Base-by-base conservation (phyloP, 2,888 invertebrate species). In the Aelia acuminata region DNA sequence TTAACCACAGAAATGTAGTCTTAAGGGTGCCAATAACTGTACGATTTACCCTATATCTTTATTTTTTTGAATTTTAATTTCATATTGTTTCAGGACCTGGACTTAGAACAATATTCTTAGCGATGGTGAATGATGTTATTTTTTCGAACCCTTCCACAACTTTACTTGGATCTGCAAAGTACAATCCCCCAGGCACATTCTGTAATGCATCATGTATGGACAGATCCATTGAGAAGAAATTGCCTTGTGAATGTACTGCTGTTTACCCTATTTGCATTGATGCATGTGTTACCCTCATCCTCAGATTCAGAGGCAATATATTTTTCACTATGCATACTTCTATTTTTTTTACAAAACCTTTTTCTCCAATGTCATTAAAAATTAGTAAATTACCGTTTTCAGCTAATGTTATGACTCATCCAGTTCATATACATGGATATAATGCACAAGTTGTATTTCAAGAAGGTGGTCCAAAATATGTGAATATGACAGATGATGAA, bases 221-320 rank as follows among this genome's bases (percentile, higher is more conserved):
- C 70, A 26, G 70, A 35, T 31, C 31, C 26, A 35, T 70, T 31
- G 35, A 35, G 35, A 70, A 70, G 35, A n/a, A n/a, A 31, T 5
- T 70, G 35, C 70, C 70, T 70, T 70, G 70, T 70, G 70, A 70
- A 70, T 70, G 70, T 70, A 70, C 70, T 31, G 31, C 70, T 70
- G 18, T 31, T 35, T 70, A 70, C 35, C 70, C 70, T 13, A 5
- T 70, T 35, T 13, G 13, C 70, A 31, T 70, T 8, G 13, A 31
- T 11, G 35, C 70, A 31, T 70, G 70, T 35, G 70, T 35, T 5
- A 70, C 70, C 7, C 26, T 70, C 5, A 70, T 70, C 31, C 7
- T 70, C 10, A 70, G 70, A 35, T 35, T 70, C n/a, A 70, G 35
- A 70, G 11, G 70, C 35, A 70, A 35, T 70, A 35, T 43, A 7